Percentiles rank a stretch among this genome's conserved stretches.
These are phyloP conservation scores for Cirrhinus molitorella DNA, from an alignment of 2,797 vertebrate genomes.

Conservation along the genomic window DNA sequence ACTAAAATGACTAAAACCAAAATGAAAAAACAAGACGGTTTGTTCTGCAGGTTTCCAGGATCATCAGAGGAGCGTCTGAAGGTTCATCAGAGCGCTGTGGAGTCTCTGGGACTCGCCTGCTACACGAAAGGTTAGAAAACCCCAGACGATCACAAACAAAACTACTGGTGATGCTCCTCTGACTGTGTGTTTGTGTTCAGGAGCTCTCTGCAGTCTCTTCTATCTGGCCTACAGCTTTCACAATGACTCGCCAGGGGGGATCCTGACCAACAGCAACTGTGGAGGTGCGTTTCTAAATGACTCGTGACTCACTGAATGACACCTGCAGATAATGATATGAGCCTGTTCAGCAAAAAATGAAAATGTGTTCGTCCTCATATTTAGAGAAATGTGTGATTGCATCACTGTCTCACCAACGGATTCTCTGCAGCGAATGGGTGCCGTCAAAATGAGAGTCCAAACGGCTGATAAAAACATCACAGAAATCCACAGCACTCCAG, in stretches of 20 bases:
- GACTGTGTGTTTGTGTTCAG: slow-evolving; percentile 57
- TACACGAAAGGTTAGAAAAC: slow-evolving; percentile 68
- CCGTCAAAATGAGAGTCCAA: not conserved
- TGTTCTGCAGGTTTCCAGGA: slow-evolving; percentile 39
- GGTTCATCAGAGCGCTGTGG: slow-evolving; percentile 74
- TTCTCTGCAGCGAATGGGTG: not conserved
- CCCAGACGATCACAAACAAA: not conserved
- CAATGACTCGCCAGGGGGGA: slow-evolving; percentile 67
- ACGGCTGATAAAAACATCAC: no score
- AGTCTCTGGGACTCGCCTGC: slow-evolving; percentile 74
- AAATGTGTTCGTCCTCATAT: not conserved
- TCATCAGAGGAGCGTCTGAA: slow-evolving; percentile 60
- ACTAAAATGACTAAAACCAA: no score
- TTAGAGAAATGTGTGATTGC: no score
- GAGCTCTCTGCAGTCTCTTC: slow-evolving; percentile 74
- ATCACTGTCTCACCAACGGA: no score
- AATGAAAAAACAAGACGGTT: not conserved
- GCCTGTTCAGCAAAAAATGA: not conserved
- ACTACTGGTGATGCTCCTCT: not conserved
- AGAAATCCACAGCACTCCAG: no score
- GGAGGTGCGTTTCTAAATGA: slow-evolving; percentile 67
- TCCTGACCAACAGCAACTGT: slow-evolving; percentile 78
- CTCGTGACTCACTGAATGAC: not conserved
- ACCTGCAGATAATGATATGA: no score
- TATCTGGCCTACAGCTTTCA: slow-evolving; percentile 74